Percentiles rank a stretch among this genome's conserved stretches.
These are phyloP conservation scores for Triops cancriformis DNA, from an alignment of 1,140 invertebrate species.

Conservation along the genomic window DNA sequence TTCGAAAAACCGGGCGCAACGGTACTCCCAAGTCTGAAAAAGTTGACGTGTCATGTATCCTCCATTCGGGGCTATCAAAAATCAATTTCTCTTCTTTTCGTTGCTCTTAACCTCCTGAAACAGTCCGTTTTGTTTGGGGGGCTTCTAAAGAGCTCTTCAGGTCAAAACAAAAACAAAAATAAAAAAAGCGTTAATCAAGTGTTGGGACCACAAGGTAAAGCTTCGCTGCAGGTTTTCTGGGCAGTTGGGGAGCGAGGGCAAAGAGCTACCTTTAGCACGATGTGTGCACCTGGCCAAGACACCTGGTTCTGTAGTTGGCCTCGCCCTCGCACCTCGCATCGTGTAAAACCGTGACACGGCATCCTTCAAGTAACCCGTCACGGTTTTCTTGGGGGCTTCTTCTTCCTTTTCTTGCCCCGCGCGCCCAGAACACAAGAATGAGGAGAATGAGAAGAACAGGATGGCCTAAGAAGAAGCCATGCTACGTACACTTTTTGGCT, in stretches of 20 bases:
- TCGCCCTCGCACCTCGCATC: constrained; percentile 11
- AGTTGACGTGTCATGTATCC: constrained; percentile 4
- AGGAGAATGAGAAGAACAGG: background rate
- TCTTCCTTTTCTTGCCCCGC: constrained; percentile 1
- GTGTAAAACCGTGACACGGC: constrained; percentile 12
- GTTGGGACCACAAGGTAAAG: background rate
- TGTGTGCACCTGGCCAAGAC: constrained; percentile 12
- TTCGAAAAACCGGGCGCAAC: background rate
- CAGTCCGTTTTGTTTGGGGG: background rate
- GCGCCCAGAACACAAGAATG: constrained; percentile 7
- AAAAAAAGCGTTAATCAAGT: background rate
- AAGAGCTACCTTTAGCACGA: constrained; percentile 8
- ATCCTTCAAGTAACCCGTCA: constrained; percentile 10
- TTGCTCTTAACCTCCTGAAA: background rate
- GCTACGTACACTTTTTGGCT: background rate
- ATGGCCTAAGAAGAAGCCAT: background rate
- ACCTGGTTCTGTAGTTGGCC: constrained; percentile 1
- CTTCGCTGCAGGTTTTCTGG: background rate
- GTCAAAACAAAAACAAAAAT: background rate
- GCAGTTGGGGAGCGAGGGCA: background rate
- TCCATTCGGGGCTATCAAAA: background rate
- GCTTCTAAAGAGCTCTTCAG: background rate
- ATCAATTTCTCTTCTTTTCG: constrained; percentile 1
- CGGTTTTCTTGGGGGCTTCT: background rate
- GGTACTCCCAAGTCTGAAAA: background rate